Conservation (phyloP, 2,113 vertebrate genomes). For the Phalacrocorax aristotelis region DNA sequence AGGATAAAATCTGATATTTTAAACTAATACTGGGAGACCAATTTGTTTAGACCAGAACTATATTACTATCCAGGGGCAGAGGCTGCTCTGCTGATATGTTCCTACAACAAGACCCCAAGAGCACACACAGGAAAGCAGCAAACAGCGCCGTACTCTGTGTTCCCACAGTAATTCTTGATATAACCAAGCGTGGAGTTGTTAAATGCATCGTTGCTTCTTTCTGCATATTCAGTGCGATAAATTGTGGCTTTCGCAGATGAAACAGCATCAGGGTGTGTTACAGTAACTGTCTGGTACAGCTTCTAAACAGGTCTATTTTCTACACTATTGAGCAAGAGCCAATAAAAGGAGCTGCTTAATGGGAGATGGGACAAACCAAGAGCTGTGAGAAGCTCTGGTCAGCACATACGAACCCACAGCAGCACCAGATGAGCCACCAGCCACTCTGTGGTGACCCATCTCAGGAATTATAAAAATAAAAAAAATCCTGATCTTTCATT, state of each 20-base stretch:
- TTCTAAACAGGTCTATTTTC: background rate
- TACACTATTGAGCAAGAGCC: background rate
- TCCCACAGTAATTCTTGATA: background rate
- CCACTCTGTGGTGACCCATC: background rate
- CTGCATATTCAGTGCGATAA: background rate
- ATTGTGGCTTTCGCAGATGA: background rate
- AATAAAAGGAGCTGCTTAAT: background rate
- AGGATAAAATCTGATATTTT: background rate
- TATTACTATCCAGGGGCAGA: background rate
- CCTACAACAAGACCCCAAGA: background rate
- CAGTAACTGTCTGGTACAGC: background rate
- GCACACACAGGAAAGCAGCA: background rate
- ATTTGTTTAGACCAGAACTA: background rate
- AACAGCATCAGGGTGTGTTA: accelerated
- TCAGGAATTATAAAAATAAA: background rate
- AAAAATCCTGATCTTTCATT: background rate
- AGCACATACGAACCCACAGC: background rate
- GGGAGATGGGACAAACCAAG: background rate
- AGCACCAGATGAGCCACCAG: accelerated
- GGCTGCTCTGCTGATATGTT: background rate
- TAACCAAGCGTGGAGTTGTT: background rate
- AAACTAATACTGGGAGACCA: background rate
- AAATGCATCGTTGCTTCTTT: background rate
- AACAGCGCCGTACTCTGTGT: background rate
- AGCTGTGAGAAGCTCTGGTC: background rate